These are phyloP conservation scores for Macrophya annulata DNA, from an alignment of 2,888 invertebrate species.

Conservation along the genomic window DNA sequence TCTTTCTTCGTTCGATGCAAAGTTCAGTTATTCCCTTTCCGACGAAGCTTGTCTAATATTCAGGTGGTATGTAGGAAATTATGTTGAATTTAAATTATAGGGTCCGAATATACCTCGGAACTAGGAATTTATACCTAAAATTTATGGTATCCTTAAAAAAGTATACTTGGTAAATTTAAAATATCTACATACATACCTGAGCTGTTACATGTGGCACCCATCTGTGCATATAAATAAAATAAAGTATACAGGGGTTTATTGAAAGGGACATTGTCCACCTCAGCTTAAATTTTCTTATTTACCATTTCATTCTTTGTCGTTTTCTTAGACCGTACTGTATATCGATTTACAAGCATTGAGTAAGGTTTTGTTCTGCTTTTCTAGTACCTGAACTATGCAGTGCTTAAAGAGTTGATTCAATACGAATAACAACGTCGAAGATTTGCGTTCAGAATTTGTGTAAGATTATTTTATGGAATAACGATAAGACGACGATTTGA, in stretches of 20 bases:
- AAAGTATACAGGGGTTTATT: not conserved
- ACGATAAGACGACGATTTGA: not conserved
- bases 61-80: not conserved
- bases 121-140: not conserved
- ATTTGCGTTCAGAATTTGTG: not conserved
- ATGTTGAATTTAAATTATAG: constrained; percentile 4
- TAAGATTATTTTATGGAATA: not conserved
- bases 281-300: constrained; percentile 1
- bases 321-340: not conserved
- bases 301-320: not conserved
- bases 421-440: not conserved
- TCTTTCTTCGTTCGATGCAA: not conserved
- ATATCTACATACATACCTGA: not conserved
- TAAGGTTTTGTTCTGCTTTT: no score
- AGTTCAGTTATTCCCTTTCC: not conserved
- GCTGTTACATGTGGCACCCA: not conserved
- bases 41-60: constrained; percentile 2
- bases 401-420: not conserved
- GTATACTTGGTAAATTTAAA: no score
- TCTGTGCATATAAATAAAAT: not conserved
- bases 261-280: not conserved
- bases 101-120: constrained; percentile 19
- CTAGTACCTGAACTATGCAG: not conserved
- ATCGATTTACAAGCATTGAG: not conserved
- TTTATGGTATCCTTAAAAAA: no score